Percentiles rank a stretch among this genome's conserved stretches.
Evolutionary conservation across 2,888 invertebrate genomes (phyloP).

Genomic region (Watsonalla cultraria): DNA sequence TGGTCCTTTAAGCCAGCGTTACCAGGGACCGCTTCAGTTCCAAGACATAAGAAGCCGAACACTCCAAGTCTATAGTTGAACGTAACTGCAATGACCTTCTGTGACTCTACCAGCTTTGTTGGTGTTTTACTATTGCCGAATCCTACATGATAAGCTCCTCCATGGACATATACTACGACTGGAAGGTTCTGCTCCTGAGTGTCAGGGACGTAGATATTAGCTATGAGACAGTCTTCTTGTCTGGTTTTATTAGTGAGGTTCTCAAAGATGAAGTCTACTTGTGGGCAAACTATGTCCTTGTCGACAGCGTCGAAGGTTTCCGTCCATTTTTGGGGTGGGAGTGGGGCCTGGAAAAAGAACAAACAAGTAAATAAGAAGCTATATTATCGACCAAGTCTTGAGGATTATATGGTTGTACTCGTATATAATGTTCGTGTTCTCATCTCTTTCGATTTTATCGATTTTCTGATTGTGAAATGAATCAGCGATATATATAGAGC

Average conservation of each 20-base stretch:
- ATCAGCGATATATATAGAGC: too few relatives aligned
- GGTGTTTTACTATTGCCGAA: constrained; percentile 18
- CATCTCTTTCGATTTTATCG: too few relatives aligned
- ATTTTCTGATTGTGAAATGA: too few relatives aligned
- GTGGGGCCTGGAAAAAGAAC: constrained; percentile 14
- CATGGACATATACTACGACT: constrained; percentile 36
- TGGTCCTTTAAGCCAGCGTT: constrained; percentile 54
- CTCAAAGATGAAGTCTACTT: constrained; percentile 7
- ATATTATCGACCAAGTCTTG: background rate
- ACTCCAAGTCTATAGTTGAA: constrained; percentile 42
- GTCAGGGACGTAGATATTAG: constrained; percentile 54
- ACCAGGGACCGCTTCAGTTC: constrained; percentile 38
- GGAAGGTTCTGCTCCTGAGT: constrained; percentile 31
- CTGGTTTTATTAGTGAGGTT: constrained; percentile 4
- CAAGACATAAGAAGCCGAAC: constrained; percentile 39
- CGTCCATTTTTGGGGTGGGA: constrained; percentile 20
- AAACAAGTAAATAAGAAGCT: background rate
- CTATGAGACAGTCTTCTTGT: constrained; percentile 49
- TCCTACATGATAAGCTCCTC: constrained; percentile 33
- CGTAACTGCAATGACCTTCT: constrained; percentile 29
- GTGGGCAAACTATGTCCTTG: constrained; percentile 31
- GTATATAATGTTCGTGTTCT: too few relatives aligned
- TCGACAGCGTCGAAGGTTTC: constrained; percentile 25
- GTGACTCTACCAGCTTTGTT: constrained; percentile 19
- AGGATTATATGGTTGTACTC: too few relatives aligned